phyloP scores from a whole-genome alignment of 2,113 vertebrate genomes.

The Dipodomys ordii region DNA sequence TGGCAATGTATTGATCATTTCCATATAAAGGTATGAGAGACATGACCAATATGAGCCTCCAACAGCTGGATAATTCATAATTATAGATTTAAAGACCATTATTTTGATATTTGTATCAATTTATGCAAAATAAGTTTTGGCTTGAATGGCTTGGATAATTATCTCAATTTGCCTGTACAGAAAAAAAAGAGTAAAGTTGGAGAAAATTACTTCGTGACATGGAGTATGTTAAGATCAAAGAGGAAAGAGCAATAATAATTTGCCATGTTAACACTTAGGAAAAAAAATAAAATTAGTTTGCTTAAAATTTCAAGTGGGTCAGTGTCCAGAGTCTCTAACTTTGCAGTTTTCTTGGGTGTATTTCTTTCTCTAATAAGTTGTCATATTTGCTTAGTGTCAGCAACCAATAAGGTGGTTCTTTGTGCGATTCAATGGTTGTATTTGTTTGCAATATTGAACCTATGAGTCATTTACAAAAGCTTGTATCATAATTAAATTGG shows the following conservation, averaged over 20 bases:
- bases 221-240: constrained; percentile 37
- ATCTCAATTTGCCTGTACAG: constrained; percentile 45
- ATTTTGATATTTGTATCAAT: constrained; percentile 68
- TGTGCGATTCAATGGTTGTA: constrained; percentile 12
- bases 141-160: constrained; percentile 58
- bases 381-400: constrained; percentile 10
- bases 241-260: constrained; percentile 34
- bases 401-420: constrained; percentile 21
- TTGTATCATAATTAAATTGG: constrained; percentile 51
- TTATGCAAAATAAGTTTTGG: constrained; percentile 68
- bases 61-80: constrained; percentile 43
- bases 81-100: constrained; percentile 1
- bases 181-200: constrained; percentile 32
- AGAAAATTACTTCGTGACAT: constrained; percentile 12
- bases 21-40: constrained; percentile 2
- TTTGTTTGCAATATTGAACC: constrained; percentile 27
- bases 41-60: neutral
- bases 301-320: constrained; percentile 54
- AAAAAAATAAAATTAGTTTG: constrained; percentile 42
- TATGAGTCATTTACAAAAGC: constrained; percentile 32
- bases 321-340: neutral
- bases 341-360: neutral
- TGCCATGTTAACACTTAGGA: neutral
- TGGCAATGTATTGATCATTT: constrained; percentile 33
- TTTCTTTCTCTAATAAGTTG: constrained; percentile 51